Base-by-base conservation (phyloP, 1,140 invertebrate species). In the Drosophila punjabiensis region DNA sequence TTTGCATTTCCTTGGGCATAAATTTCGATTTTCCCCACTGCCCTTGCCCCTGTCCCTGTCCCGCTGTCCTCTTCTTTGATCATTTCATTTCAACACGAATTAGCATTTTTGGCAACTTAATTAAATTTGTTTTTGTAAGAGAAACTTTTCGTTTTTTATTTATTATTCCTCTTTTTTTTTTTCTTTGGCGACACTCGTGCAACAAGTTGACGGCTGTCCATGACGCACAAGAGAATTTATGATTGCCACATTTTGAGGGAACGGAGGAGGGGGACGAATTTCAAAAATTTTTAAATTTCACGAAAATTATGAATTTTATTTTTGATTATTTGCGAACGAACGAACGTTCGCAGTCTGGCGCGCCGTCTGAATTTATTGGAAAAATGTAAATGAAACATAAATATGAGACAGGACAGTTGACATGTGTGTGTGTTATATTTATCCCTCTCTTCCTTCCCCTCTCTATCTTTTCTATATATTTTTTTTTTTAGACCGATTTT, bases 321-420 rank as follows among this genome's bases (percentile, higher is more conserved):
- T 79, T 37, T 60, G n/a, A 24, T 58, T 56, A 55, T 24, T 75
- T 71, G 63, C 48, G 48, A 50, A 50, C 50, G 32, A 35, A 55
- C 14, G 24, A 24, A 55, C 14, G 45, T 3, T 37, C 24, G 24
- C 24, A 24, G 24, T 18, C n/a, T 11, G 63, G 55, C 64, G 35
- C 64, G 45, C 65, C 45, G 56, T 28, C 55, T 37, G 47, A 88
- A 89, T 89, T 89, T 88, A 89, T 88, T 89, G 81, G 76, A 85
- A 85, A 81, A 68, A 84, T 71, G 81, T 88, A 89, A 89, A 89
- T 89, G 85, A 84, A 87, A 84, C 84, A 89, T 87, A 87, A 84
- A 89, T 87, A 86, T 71, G 32, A 33, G 35, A 58, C 35, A 41
- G 55, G 60, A 52, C 76, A 60, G 56, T 66, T 53, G 61, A 69